Conservation (phyloP, 2,113 vertebrate genomes). For the Myotis brandtii region DNA sequence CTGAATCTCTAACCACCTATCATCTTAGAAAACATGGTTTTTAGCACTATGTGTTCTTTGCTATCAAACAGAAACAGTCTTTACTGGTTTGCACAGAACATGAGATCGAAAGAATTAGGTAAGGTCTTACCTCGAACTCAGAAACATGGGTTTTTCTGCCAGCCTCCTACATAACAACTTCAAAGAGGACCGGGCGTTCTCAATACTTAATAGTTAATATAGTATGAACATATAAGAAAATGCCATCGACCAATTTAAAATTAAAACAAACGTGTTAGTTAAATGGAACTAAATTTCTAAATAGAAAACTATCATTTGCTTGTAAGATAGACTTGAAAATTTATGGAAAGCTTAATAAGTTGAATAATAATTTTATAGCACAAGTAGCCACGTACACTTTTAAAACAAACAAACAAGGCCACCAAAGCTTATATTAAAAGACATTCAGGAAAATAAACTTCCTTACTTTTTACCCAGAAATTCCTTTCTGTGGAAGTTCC, state of each 20-base stretch:
- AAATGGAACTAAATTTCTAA: neutral
- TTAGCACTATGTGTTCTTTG: neutral
- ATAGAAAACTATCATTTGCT: neutral
- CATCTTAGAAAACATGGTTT: neutral
- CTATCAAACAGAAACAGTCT: neutral
- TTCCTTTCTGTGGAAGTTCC: neutral
- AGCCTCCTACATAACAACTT: neutral
- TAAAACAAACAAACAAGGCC: neutral
- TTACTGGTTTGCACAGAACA: neutral
- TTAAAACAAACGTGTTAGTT: neutral
- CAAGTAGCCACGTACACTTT: neutral
- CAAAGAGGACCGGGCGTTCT: neutral
- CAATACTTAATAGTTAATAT: neutral
- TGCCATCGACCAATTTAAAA: neutral
- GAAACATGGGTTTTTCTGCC: neutral
- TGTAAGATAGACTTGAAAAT: neutral
- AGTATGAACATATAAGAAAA: neutral
- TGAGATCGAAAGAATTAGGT: neutral
- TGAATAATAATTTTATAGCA: neutral
- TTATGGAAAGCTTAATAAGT: neutral
- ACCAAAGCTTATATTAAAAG: neutral
- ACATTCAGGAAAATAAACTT: neutral
- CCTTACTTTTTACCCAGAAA: neutral
- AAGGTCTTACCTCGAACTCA: neutral
- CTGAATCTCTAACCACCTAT: neutral